A percentile compares a stretch with the other conserved stretches of the same genome.
These are phyloP conservation scores for Serilophus lunatus DNA, from an alignment of 2,113 vertebrate genomes.

Conservation along the genomic window DNA sequence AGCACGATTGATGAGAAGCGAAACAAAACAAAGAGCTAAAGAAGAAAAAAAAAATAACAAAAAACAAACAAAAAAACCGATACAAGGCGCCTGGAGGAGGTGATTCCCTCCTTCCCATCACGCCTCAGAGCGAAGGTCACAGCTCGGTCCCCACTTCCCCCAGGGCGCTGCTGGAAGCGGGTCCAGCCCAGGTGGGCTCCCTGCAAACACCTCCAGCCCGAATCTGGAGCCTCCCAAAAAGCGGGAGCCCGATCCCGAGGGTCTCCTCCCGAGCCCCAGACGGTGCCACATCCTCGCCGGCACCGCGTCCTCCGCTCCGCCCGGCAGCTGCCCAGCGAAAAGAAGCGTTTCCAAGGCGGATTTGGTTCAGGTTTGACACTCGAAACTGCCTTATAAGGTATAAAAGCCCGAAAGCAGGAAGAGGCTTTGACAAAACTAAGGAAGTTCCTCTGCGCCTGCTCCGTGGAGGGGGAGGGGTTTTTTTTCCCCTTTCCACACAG, in stretches of 20 bases:
- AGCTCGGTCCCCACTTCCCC: background rate
- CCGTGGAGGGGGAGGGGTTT: conserved; percentile 58
- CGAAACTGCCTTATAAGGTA: conserved; percentile 94
- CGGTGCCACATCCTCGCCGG: background rate
- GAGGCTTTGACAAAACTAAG: conserved; percentile 85
- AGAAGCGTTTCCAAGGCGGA: conserved; percentile 47
- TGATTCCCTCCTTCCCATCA: background rate
- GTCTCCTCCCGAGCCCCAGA: background rate
- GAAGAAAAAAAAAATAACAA: too few species aligned
- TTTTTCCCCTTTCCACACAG: background rate
- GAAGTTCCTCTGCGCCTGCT: conserved; percentile 87
- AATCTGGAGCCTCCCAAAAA: too few species aligned
- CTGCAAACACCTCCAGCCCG: background rate
- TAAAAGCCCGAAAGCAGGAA: conserved; percentile 90
- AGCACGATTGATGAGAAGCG: background rate
- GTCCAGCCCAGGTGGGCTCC: background rate
- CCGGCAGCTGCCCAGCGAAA: conserved; percentile 22
- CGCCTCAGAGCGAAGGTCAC: background rate
- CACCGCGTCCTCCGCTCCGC: too few species aligned
- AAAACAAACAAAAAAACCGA: background rate
- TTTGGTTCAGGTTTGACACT: conserved; percentile 70
- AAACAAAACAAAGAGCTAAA: background rate
- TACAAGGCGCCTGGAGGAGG: fast-evolving
- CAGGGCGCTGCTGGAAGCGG: background rate
- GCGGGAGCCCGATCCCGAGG: background rate